phyloP scores from a whole-genome alignment of 1,140 invertebrate genomes.

The Eurytemora carolleeae region DNA sequence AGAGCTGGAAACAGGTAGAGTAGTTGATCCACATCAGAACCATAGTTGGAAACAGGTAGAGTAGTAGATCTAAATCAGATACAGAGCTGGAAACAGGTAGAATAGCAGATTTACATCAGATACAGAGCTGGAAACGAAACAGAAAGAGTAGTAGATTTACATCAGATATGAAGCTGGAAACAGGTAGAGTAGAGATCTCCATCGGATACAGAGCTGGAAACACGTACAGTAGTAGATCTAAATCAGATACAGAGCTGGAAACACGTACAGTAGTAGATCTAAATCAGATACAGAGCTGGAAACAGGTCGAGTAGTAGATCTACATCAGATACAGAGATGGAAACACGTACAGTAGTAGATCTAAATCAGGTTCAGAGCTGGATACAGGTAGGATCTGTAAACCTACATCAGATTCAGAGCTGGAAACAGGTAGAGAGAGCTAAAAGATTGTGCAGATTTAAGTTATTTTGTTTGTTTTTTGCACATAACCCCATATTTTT shows the following conservation, averaged over 20 bases:
- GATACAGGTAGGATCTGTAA: not conserved
- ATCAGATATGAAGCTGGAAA: not conserved
- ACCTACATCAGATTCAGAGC: no score
- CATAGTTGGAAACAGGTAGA: not conserved
- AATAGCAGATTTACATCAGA: no score
- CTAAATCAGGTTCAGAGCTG: not conserved
- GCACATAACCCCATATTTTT: no score
- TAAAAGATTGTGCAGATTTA: no score
- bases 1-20: not conserved
- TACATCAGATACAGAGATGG: not conserved
- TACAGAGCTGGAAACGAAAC: not conserved
- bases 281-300: not conserved
- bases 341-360: not conserved
- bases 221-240: no score
- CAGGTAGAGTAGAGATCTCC: not conserved
- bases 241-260: no score
- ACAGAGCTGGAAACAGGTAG: not conserved
- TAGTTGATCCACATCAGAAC: not conserved
- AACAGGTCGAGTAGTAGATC: not conserved
- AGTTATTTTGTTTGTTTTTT: no score
- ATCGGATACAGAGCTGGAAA: not conserved
- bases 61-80: no score
- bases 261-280: no score
- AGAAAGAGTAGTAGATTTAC: no score
- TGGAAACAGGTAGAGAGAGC: no score